Evolutionary conservation across 2,113 vertebrate genomes (phyloP), one percentile per base, ranked within the genome.

Genomic region (Chelonoidis abingdonii): DNA sequence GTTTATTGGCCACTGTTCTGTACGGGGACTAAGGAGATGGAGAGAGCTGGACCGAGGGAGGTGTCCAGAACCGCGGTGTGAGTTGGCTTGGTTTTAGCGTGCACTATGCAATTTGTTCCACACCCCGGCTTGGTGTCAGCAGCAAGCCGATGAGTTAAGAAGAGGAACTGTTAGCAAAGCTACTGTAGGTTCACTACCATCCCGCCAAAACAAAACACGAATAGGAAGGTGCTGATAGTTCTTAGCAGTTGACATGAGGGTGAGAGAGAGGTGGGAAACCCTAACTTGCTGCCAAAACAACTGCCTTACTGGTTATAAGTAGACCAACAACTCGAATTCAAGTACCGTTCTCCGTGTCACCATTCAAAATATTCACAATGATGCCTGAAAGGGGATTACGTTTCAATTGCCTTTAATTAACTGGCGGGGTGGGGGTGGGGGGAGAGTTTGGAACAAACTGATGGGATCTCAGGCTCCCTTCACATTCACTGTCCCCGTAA

Each of bases 211-310:
- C 22, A 29, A 21, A 2, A 47, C 16, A 2, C 12, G 44, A 16
- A 25, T 27, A 24, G 2, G 1, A 83, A 93, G 84, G 72, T 57
- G 80, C 54, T 65, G 44, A 86, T 75, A 47, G 38, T 59, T 59
- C 87, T 53, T 56, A 44, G 88, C 49, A 38, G 82, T 93, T 95
- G 92, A 96, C 87, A 84, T 92, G 92, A 97, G 96, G 95, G 83
- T 95, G 90, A 89, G 92, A 49, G 89, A 92, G 91, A 91, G 96
- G 94, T 89, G 96, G 91, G 92, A 93, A 38, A 87, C 47, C 89
- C 76, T 80, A 5, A 78, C 80, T 89, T 90, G 94, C 96, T 97
- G 96, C 96, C 96, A 96, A 94, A 98, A 95, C 72, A 27, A 80
- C 87, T 97, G 92, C 94, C 83, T 54, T 92, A n/a, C 83, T 92